A percentile compares a stretch with the other conserved stretches of the same genome.
Conservation (phyloP, 2,888 invertebrate genomes). For the Incurvaria masculella region DNA sequence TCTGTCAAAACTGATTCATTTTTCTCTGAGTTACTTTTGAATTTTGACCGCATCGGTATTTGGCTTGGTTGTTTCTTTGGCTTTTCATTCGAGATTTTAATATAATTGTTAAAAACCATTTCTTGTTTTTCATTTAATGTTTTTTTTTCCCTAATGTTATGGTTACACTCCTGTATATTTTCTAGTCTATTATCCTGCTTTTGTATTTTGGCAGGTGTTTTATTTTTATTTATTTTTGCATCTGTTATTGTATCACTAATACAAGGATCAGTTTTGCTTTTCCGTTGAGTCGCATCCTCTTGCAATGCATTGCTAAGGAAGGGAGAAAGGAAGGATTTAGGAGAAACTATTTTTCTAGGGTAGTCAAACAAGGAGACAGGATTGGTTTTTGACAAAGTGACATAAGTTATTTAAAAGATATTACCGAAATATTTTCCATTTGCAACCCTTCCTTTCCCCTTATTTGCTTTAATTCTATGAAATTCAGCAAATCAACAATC, state of each 20-base stretch:
- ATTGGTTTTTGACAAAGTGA: conserved; percentile 21
- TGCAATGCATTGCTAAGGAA: conserved; percentile 33
- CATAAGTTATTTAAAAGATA: conserved; percentile 16
- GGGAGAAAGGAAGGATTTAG: conserved; percentile 36
- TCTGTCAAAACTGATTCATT: conserved; percentile 7
- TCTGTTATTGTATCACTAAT: too few relatives aligned
- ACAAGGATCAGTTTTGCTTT: conserved; percentile 31
- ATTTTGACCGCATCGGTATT: not conserved
- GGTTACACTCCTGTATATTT: conserved; percentile 5
- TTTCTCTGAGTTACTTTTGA: not conserved
- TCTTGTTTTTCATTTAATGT: too few relatives aligned
- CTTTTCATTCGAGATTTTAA: conserved; percentile 12
- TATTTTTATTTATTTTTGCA: conserved; percentile 29
- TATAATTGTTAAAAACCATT: conserved; percentile 9
- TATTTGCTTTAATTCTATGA: too few relatives aligned
- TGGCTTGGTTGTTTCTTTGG: conserved; percentile 16
- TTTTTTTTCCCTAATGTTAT: too few relatives aligned
- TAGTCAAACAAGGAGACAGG: conserved; percentile 52
- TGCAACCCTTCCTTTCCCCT: conserved; percentile 51
- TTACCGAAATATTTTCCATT: conserved; percentile 9
- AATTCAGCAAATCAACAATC: too few relatives aligned
- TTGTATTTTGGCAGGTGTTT: conserved; percentile 30
- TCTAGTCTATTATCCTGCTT: conserved; percentile 21
- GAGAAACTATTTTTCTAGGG: conserved; percentile 11
- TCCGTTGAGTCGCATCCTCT: conserved; percentile 26